phyloP scores from a whole-genome alignment of 2,888 invertebrate genomes.

The Trichopoda pennipes region DNA sequence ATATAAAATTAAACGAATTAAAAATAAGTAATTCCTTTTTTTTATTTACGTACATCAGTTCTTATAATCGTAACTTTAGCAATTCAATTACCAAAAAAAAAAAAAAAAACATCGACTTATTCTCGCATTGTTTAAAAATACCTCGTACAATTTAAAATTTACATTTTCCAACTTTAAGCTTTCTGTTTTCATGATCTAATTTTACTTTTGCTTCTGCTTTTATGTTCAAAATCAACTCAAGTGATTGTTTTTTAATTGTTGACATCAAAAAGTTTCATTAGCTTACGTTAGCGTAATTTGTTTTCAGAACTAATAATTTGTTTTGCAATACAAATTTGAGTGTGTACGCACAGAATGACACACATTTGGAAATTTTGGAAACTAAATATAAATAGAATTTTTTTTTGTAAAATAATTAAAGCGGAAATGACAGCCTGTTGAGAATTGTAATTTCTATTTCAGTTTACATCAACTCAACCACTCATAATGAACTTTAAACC shows the following conservation, averaged over 20 bases:
- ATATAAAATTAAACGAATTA: too few relatives aligned
- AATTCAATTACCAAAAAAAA: too few relatives aligned
- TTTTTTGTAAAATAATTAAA: slow-evolving; percentile 58
- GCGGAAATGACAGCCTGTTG: slow-evolving; percentile 68
- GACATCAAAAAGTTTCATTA: slow-evolving; percentile 58
- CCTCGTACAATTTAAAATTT: too few relatives aligned
- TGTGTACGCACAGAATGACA: slow-evolving; percentile 3
- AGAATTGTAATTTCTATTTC: slow-evolving; percentile 60
- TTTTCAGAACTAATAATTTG: slow-evolving; percentile 44
- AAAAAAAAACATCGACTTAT: too few relatives aligned
- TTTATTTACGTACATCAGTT: too few relatives aligned
- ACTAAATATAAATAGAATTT: slow-evolving; percentile 20
- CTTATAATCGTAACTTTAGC: too few relatives aligned
- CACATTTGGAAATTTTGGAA: slow-evolving; percentile 11
- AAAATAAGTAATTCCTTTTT: too few relatives aligned
- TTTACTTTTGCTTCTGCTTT: background rate
- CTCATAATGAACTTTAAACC: background rate
- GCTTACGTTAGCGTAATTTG: slow-evolving; percentile 29
- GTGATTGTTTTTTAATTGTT: slow-evolving; percentile 67
- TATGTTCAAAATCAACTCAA: slow-evolving; percentile 49
- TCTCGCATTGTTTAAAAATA: too few relatives aligned
- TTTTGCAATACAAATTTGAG: slow-evolving; percentile 23
- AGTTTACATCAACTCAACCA: slow-evolving; percentile 27
- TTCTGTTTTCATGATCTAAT: background rate
- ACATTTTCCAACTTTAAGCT: background rate